Base-by-base conservation (phyloP, 2,888 invertebrate genomes). In the Leucophora obtusa region DNA sequence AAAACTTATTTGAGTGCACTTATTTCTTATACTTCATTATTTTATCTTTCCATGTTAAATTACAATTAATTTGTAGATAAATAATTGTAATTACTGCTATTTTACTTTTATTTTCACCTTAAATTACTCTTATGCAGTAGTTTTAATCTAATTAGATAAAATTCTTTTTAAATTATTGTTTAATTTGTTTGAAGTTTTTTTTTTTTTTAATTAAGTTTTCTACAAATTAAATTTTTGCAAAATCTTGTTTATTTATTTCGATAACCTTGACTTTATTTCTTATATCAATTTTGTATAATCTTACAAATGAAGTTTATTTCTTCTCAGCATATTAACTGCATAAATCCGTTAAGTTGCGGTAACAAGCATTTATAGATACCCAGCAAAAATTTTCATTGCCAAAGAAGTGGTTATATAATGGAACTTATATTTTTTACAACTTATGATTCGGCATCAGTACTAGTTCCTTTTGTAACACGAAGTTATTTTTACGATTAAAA, bases 191-290 rank as follows among this genome's bases (percentile, higher is more conserved):
- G n/a, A n/a, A n/a, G n/a, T 2, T n/a, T 56, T 56, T 6, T 35
- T 62, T 33, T 2, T n/a, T 56, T 56, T 6, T 35, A 69, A 33
- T 35, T 5, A 21, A 68, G 53, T 54, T 43, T 28, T 28, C 6
- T 28, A 7, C 28, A 28, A 28, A 28, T 3, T 6, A 28, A 28
- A 28, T 6, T 28, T 28, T 68, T 68, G 33, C 35, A 38, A 5
- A 60, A 68, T 75, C 35, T 56, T 62, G 72, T 4, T 51, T 60
- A 56, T 7, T 17, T 50, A n/a, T 14, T 17, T 33, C 47, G 58
- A 54, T 73, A 76, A 81, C 80, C 80, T 81, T 81, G 80, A 81
- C 72, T 73, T 76, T 60, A 76, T 59, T 76, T 70, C 33, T 21
- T 62, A 17, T 21, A 51, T 21, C 38, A 15, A 21, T 56, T 56